Evolutionary conservation across 2,797 vertebrate genomes (phyloP), one percentile per base, ranked within the genome.

Genomic region (Helicolenus hilgendorfi): DNA sequence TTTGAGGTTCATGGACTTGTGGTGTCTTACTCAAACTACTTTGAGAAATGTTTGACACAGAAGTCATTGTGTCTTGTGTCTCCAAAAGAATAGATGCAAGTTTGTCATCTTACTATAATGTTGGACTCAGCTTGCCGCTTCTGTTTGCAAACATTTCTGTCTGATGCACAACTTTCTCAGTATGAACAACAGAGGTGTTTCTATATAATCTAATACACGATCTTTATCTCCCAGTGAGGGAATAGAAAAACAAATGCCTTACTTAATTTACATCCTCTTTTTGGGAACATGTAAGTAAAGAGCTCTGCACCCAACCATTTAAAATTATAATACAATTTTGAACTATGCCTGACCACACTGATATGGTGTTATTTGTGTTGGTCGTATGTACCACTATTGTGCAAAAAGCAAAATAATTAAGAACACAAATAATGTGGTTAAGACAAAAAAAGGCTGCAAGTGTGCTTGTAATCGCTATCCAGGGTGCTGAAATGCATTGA

Each of bases 391-490:
- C 27, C 4, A 36, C 9, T 3, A 22, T 29, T 27, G 3, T 53
- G 31, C 7, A n/a, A 77, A 9, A 3, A 0, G 1, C 11, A 27
- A n/a, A 3, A n/a, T 27, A 41, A 10, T 33, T 33, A 18, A 22
- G 8, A n/a, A 33, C 4, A 7, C 1, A 15, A n/a, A 45, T 4
- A 20, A 11, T 13, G 4, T 58, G 26, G 26, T 38, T 31, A 41
- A 59, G 6, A n/a, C 2, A 10, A 1, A 6, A 3, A 26, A 36
- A 10, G 2, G 3, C 20, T 59, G 13, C 0, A 1, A 5, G 18
- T 24, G 5, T 27, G 15, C 11, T 24, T 62, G 3, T 1, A 13
- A 14, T 64, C 24, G 2, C 77, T 79, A 7, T 72, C 68, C 58
- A 36, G 38, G 45, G 69, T 72, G 7, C 77, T 79, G 29, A 27